Conservation (phyloP, 2,888 invertebrate species). For the Drosophila paranaensis region DNA sequence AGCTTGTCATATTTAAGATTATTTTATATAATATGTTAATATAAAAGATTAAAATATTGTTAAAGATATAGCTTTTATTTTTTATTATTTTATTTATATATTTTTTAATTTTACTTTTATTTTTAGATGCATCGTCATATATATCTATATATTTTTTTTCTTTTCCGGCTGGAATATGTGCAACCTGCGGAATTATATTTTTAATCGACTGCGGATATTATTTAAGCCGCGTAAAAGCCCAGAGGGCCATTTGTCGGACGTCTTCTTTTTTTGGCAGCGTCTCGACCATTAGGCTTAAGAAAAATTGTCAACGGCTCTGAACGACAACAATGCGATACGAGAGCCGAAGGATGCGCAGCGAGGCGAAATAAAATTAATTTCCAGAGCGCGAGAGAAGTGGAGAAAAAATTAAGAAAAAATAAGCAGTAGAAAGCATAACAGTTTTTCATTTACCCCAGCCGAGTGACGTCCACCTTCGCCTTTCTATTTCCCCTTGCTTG, state of each 20-base stretch:
- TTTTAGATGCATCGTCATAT: not conserved
- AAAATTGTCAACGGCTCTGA: constrained; percentile 59
- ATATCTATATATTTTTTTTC: not conserved
- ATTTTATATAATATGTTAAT: too few relatives aligned
- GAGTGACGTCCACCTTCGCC: constrained; percentile 7
- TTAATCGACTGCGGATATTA: constrained; percentile 33
- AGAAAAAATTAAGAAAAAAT: constrained; percentile 60
- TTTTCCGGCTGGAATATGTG: not conserved
- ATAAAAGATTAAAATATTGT: too few relatives aligned
- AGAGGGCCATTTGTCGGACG: constrained; percentile 24
- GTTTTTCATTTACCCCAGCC: constrained; percentile 70
- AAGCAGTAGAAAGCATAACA: constrained; percentile 66
- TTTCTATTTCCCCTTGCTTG: constrained; percentile 11
- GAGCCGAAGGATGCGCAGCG: constrained; percentile 47
- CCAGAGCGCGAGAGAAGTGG: constrained; percentile 52
- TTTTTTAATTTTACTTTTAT: not conserved
- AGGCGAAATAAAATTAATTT: constrained; percentile 76
- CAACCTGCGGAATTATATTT: constrained; percentile 14
- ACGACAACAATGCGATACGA: constrained; percentile 34
- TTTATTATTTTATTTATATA: too few relatives aligned
- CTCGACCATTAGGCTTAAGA: constrained; percentile 45
- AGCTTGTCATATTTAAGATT: too few relatives aligned
- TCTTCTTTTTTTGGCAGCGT: constrained; percentile 14
- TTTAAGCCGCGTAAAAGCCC: constrained; percentile 2
- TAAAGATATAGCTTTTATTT: too few relatives aligned